Conservation (phyloP, 2,797 vertebrate species). For the Sarcophilus harrisii region DNA sequence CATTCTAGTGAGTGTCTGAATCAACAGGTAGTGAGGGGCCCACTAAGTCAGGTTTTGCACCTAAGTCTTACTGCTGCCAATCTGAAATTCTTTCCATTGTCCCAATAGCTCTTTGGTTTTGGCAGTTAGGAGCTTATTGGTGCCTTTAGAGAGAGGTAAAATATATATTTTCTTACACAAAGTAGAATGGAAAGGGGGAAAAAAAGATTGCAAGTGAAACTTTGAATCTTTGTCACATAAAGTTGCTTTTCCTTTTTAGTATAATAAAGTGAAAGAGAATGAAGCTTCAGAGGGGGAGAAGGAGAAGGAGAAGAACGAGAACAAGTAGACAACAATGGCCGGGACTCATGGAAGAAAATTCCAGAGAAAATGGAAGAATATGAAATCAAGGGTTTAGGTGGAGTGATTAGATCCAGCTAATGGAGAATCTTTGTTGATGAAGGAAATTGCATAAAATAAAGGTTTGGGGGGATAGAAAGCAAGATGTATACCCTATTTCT, state of each 20-base stretch:
- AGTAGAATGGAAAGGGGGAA: neutral
- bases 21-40: too few species aligned
- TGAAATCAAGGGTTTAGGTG: neutral
- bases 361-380: neutral
- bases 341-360: neutral
- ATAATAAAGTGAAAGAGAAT: neutral
- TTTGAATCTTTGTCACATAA: neutral
- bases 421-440: neutral
- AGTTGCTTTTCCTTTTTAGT: neutral
- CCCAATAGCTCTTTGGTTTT: neutral
- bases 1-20: too few species aligned
- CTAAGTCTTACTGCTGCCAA: too few species aligned
- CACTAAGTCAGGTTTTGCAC: too few species aligned
- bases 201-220: neutral
- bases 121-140: neutral
- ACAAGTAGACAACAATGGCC: too few species aligned
- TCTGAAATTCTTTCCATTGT: neutral
- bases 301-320: too few species aligned
- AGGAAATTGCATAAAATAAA: neutral
- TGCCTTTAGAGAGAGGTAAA: neutral
- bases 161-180: neutral
- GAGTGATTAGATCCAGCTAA: neutral
- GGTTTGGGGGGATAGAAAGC: neutral
- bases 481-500: neutral
- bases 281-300: neutral